phyloP scores from a whole-genome alignment of 1,140 invertebrate species.

The Heliconius nattereri region DNA sequence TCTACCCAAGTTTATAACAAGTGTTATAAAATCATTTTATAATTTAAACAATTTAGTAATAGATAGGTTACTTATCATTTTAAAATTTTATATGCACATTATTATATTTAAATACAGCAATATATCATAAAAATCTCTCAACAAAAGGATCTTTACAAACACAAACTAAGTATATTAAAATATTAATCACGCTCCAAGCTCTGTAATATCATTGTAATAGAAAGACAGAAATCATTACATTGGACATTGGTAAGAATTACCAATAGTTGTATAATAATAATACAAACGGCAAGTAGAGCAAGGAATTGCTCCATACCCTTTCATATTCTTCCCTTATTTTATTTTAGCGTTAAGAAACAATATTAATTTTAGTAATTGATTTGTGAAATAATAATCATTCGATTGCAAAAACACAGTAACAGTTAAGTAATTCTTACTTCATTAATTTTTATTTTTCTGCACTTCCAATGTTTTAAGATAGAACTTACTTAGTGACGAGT shows the following conservation, averaged over 20 bases:
- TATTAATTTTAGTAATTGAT: background rate
- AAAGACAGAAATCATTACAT: slow-evolving; percentile 8
- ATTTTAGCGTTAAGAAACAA: background rate
- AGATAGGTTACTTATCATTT: too few relatives aligned
- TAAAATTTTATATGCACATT: too few relatives aligned
- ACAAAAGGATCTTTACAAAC: background rate
- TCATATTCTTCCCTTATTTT: slow-evolving; percentile 1
- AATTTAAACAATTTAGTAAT: too few relatives aligned
- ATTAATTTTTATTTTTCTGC: too few relatives aligned
- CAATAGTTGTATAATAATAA: slow-evolving; percentile 16
- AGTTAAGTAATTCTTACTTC: too few relatives aligned
- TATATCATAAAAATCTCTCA: too few relatives aligned
- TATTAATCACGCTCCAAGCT: background rate
- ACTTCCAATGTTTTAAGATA: too few relatives aligned
- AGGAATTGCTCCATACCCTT: slow-evolving; percentile 4
- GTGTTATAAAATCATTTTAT: too few relatives aligned
- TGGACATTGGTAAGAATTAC: background rate
- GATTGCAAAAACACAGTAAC: background rate
- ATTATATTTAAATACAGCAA: too few relatives aligned
- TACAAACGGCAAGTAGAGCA: slow-evolving; percentile 19
- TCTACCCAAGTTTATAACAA: too few relatives aligned
- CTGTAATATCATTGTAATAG: background rate
- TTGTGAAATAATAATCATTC: background rate
- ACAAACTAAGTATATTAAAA: background rate
- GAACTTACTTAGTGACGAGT: too few relatives aligned